Evolutionary conservation across 2,888 invertebrate species (phyloP), one percentile per base, ranked within the genome.

Genomic region (Gastracanthus pulcherrimus): DNA sequence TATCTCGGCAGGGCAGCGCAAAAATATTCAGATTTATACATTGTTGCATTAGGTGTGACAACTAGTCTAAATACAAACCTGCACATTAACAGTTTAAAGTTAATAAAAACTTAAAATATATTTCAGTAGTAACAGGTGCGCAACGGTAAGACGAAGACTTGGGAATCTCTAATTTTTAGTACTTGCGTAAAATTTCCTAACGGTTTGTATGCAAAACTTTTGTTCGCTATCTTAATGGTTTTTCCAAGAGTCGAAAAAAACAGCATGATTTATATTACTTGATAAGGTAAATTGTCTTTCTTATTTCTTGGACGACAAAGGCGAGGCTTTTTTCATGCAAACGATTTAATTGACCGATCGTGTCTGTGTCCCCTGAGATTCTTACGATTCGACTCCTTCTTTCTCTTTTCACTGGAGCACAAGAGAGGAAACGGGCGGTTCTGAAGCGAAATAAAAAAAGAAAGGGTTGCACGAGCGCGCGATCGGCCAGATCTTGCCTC

Each of bases 301-400:
- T n/a, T n/a, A n/a, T n/a, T n/a, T n/a, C n/a, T n/a, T n/a, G n/a
- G n/a, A n/a, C 45, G 45, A 48, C 9, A 34, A 55, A 26, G 31
- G 48, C 29, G 31, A n/a, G 36, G 69, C 41, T 76, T 70, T 80
- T 85, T 82, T 76, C 82, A 80, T 85, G 84, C 86, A 82, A 86
- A 85, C 85, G 84, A 86, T 86, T 89, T 86, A 87, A 88, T 88
- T 87, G 87, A 86, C 86, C 88, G 87, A 89, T 89, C 87, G 81
- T 72, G 83, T 66, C 76, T 31, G 7, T 23, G 45, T 55, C 79
- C 70, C 80, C 60, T 13, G 80, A 80, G 82, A 81, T 74, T 71
- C 70, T 51, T 36, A 36, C 76, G 81, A 81, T 81, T 83, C 75
- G 80, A 67, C 69, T 83, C 76, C 66, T 45, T 76, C 62, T 34